phyloP scores from a whole-genome alignment of 35 echinoderm and acorn worm genomes.

The Patiria miniata region DNA sequence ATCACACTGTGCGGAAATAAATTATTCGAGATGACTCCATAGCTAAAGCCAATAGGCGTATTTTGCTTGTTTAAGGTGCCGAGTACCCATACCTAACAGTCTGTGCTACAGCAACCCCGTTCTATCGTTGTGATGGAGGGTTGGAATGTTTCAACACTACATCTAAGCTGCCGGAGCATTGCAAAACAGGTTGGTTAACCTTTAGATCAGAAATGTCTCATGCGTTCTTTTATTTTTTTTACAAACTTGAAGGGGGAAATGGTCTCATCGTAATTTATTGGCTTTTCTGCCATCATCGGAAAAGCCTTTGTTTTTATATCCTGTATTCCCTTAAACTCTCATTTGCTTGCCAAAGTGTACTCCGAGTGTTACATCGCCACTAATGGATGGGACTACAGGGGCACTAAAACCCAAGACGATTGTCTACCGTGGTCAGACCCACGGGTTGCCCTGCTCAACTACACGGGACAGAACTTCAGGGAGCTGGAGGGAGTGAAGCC shows the following conservation, averaged over 20 bases:
- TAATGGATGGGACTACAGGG: conserved; percentile 7
- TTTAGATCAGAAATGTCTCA: too few relatives aligned
- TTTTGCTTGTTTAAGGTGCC: too few relatives aligned
- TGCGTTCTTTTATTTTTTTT: too few relatives aligned
- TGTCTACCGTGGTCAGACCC: conserved; percentile 1
- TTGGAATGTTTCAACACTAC: not conserved
- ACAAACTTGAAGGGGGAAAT: too few relatives aligned
- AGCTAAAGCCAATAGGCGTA: too few relatives aligned
- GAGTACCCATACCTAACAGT: too few relatives aligned
- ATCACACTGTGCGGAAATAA: too few relatives aligned
- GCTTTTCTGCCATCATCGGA: too few relatives aligned
- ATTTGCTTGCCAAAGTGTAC: not conserved
- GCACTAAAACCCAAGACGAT: not conserved
- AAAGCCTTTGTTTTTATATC: too few relatives aligned
- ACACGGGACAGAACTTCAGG: not conserved
- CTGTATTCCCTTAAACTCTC: not conserved
- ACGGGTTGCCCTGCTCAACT: not conserved
- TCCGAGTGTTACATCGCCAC: not conserved
- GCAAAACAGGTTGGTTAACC: conserved; percentile 17
- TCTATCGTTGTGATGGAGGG: not conserved
- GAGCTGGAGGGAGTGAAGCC: not conserved
- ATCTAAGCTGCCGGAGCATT: not conserved
- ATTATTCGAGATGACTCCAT: too few relatives aligned
- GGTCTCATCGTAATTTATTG: too few relatives aligned
- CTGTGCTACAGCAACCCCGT: too few relatives aligned